Evolutionary conservation across 2,113 vertebrate genomes (phyloP), one percentile per base, ranked within the genome.

Genomic region (Nerophis lumbriciformis): DNA sequence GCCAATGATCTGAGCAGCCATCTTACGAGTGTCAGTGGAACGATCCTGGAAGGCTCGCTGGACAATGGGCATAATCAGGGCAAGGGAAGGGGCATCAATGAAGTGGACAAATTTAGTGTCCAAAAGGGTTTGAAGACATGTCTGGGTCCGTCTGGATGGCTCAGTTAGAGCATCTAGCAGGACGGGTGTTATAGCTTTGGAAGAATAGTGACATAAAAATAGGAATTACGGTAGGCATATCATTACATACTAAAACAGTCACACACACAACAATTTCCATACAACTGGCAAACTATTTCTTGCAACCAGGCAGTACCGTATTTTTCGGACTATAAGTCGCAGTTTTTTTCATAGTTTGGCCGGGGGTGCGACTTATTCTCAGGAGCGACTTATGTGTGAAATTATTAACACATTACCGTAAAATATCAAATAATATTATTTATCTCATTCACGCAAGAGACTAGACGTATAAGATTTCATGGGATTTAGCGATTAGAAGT

Each of bases 31-130:
- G 82, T 99, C 97, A 0, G 97, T 99, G 79, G 97, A 99, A 45
- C 97, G 93, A 73, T 99, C 97, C 77, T 97, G 95, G 80, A 98
- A 99, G 75, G 97, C 97, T 72, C 97, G 90, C 88, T 99, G 96
- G 47, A 99, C 97, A 15, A 98, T 98, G 38, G 97, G 97, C 97
- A 99, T 98, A 86, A 98, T 98, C 78, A 99, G 92, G 6, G 97
- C 97, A 60, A 99, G 88, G 7, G 97, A 99, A 0, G 97, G 95
- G 0, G 97, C 97, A 1, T 99, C 97, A 0, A 99, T 98, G 84
- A 99, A 99, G 85, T 99, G 97, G 7, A 99, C 96, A 83, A 99
- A 99, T 75, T 99, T 98, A 61, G 96, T 98, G 77, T 98, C 95
- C 68, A 99, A 90, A 19, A 99, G 86, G 1, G 94, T 98, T 82